A percentile compares a stretch with the other conserved stretches of the same genome.
These are phyloP conservation scores for Epinotia brunnichana DNA, from an alignment of 2,888 invertebrate genomes.

Conservation along the genomic window DNA sequence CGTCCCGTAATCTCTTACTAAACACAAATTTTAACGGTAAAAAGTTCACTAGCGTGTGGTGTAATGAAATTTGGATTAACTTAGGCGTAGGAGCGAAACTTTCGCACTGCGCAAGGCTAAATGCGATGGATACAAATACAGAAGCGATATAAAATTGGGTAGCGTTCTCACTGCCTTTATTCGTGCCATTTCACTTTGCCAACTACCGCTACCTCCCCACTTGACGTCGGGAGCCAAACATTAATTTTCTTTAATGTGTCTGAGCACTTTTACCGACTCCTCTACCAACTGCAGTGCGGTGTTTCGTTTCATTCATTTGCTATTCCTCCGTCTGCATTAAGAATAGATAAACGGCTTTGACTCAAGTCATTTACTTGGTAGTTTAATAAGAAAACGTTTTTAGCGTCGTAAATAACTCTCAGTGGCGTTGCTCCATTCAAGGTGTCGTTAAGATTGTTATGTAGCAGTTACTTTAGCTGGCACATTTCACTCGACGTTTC, in stretches of 20 bases:
- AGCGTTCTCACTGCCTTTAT: slow-evolving; percentile 69
- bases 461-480: slow-evolving; percentile 7
- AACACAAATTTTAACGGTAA: slow-evolving; percentile 49
- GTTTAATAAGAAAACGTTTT: slow-evolving; percentile 75
- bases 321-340: slow-evolving; percentile 76
- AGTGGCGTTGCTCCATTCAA: slow-evolving; percentile 8
- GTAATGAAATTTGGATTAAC: slow-evolving; percentile 71
- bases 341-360: slow-evolving; percentile 72
- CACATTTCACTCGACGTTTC: slow-evolving; percentile 15
- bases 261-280: slow-evolving; percentile 80
- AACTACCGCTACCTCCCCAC: slow-evolving; percentile 74
- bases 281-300: slow-evolving; percentile 79
- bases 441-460: slow-evolving; percentile 10
- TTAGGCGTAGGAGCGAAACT: slow-evolving; percentile 58
- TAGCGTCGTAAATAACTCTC: slow-evolving; percentile 35
- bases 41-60: slow-evolving; percentile 55
- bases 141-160: slow-evolving; percentile 74
- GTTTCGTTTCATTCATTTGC: slow-evolving; percentile 80
- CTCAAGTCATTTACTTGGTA: slow-evolving; percentile 71
- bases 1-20: slow-evolving; percentile 55
- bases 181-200: slow-evolving; percentile 80
- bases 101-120: slow-evolving; percentile 63
- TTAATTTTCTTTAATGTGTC: slow-evolving; percentile 84
- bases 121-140: slow-evolving; percentile 68
- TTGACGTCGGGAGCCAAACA: slow-evolving; percentile 81